phyloP scores from a whole-genome alignment of 2,888 invertebrate species.

The Rhogogaster chlorosoma region DNA sequence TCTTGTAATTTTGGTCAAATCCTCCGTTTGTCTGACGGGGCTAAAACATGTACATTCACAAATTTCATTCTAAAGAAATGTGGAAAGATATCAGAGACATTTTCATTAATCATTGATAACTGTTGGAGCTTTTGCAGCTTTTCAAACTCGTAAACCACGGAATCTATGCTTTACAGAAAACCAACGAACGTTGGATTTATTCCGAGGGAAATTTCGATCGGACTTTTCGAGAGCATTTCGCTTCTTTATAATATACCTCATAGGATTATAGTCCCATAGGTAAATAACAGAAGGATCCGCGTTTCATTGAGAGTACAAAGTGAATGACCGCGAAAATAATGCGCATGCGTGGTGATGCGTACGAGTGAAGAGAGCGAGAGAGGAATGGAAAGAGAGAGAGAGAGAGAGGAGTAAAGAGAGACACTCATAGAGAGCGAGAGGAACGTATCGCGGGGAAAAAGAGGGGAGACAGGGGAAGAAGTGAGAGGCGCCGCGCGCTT shows the following conservation, averaged over 20 bases:
- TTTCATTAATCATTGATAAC: neutral
- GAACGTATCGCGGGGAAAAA: neutral
- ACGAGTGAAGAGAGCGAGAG: constrained; percentile 4
- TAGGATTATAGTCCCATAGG: neutral
- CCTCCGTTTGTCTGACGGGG: no score
- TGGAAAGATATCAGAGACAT: neutral
- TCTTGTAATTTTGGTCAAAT: no score
- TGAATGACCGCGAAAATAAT: constrained; percentile 38
- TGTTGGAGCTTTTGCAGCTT: neutral
- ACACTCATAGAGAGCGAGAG: neutral
- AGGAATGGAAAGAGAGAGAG: neutral
- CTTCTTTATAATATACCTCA: neutral
- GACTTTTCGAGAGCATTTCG: neutral
- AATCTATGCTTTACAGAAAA: neutral
- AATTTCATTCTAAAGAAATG: no score
- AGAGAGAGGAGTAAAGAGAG: constrained; percentile 8
- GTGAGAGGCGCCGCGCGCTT: constrained; percentile 48
- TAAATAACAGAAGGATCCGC: constrained; percentile 32
- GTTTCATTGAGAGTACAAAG: constrained; percentile 43
- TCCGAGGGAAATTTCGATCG: neutral
- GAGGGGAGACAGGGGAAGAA: constrained; percentile 6
- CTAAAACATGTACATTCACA: no score
- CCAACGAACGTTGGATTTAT: neutral
- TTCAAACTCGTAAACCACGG: neutral
- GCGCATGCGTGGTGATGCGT: constrained; percentile 43